Percentiles rank a stretch among this genome's conserved stretches.
Evolutionary conservation across 2,888 invertebrate genomes (phyloP).

Genomic region (Mellilla xanthometata): DNA sequence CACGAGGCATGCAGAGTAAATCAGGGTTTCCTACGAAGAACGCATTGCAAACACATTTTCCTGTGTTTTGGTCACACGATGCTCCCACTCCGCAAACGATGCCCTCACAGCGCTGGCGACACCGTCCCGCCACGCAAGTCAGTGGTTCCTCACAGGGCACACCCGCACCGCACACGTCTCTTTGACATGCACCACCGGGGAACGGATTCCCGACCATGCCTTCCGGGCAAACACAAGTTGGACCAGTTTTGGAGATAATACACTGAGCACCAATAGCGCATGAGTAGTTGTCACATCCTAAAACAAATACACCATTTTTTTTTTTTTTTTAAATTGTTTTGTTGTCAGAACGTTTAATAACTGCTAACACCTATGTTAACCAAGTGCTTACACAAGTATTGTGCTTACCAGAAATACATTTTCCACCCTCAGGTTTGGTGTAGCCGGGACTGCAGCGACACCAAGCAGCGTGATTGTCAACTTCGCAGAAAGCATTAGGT

Average conservation of each 20-base stretch:
- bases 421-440: conserved; percentile 89
- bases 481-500: conserved; percentile 92
- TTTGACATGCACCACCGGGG: conserved; percentile 92
- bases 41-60: conserved; percentile 93
- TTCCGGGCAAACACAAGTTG: conserved; percentile 94
- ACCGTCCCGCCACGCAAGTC: conserved; percentile 93
- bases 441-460: conserved; percentile 94
- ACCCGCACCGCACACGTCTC: conserved; percentile 90
- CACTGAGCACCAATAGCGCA: conserved; percentile 94
- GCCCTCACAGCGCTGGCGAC: conserved; percentile 93
- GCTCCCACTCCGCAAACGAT: conserved; percentile 95
- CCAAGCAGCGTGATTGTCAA: conserved; percentile 94
- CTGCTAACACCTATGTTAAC: too few species aligned
- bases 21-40: conserved; percentile 95
- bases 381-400: too few species aligned
- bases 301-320: conserved; percentile 44
- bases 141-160: conserved; percentile 90
- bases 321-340: not conserved
- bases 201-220: conserved; percentile 95
- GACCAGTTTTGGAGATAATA: conserved; percentile 91
- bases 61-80: conserved; percentile 89
- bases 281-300: conserved; percentile 88
- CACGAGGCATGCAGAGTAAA: conserved; percentile 95
- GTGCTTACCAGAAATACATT: conserved; percentile 89
- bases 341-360: too few species aligned